These are phyloP conservation scores for Terrapene triunguis DNA, from an alignment of 2,113 vertebrate species.

Conservation along the genomic window DNA sequence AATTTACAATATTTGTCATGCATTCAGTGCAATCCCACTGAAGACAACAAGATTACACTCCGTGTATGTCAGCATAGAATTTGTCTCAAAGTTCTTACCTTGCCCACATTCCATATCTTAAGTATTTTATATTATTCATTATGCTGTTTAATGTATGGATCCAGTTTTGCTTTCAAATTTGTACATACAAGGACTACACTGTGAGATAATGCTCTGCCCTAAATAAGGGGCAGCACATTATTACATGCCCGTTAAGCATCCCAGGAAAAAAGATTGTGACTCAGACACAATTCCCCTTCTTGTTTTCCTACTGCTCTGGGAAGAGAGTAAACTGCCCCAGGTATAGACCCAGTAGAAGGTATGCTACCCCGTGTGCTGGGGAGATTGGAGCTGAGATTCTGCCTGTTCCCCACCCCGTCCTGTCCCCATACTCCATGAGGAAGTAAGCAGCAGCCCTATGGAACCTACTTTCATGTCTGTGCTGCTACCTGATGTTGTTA, in stretches of 20 bases:
- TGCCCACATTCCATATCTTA: neutral
- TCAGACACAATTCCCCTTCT: neutral
- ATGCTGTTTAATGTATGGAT: accelerated
- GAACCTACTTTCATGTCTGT: neutral
- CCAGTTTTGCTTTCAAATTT: neutral
- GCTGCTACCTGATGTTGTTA: neutral
- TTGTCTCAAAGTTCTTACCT: neutral
- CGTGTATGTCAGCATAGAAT: neutral
- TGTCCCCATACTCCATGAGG: neutral
- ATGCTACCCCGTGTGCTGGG: accelerated
- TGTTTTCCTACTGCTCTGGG: accelerated
- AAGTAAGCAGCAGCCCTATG: accelerated
- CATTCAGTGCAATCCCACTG: neutral
- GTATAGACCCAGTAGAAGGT: neutral
- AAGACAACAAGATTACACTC: neutral
- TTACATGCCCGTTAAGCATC: neutral
- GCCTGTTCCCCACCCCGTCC: accelerated
- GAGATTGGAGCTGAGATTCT: neutral
- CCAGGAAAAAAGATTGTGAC: accelerated
- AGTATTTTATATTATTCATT: neutral
- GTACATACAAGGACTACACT: neutral
- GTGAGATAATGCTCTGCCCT: neutral
- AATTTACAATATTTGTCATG: neutral
- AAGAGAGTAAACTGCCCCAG: neutral
- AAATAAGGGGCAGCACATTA: neutral